Base-by-base conservation (phyloP, 37 sponge, comb jelly and placozoan genomes). In the Spongia lamella region DNA sequence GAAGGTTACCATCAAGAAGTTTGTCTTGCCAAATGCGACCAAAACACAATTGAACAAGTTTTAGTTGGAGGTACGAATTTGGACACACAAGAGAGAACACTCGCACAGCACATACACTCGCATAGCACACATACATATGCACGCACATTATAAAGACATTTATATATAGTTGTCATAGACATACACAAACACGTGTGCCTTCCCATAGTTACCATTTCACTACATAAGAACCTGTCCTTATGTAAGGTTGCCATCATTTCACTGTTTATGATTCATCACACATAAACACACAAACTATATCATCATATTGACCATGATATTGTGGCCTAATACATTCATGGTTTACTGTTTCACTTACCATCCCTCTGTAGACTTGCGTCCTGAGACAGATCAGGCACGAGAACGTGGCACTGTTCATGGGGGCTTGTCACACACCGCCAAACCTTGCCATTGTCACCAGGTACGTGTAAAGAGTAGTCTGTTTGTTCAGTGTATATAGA, bases 321-420 rank as follows among this genome's bases (percentile, higher is more conserved):
- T n/a, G 33, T 34, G 33, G 33, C 29, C 2, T 29, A 34, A 21
- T 3, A 21, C 31, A 34, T 64, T 4, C 6, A 34, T 29, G 25
- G 33, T 64, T 22, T 3, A 34, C 55, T 19, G 15, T 53, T 55
- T 30, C 19, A 32, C 9, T 51, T 55, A 14, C 29, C 5, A 26
- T 3, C 22, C 2, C 4, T 66, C 1, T 76, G 35, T 55, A 89
- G 90, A 80, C 84, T 3, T 55, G 86, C 20, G 70, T 89, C 36
- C 53, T 95, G 75, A 83, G 87, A 66, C 85, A 89, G 64, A 87
- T 76, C 2, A 78, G 96, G 9, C 96, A 95, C 40, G 92, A 95
- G 53, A 95, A 95, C 68, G 70, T 95, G 0, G 89, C 90, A n/a
- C 72, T 95, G 55, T 95, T 95, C 74, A 95, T 95, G 96, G 96